Conservation (phyloP, 35 echinoderm and acorn worm species). For the Anneissia japonica region DNA sequence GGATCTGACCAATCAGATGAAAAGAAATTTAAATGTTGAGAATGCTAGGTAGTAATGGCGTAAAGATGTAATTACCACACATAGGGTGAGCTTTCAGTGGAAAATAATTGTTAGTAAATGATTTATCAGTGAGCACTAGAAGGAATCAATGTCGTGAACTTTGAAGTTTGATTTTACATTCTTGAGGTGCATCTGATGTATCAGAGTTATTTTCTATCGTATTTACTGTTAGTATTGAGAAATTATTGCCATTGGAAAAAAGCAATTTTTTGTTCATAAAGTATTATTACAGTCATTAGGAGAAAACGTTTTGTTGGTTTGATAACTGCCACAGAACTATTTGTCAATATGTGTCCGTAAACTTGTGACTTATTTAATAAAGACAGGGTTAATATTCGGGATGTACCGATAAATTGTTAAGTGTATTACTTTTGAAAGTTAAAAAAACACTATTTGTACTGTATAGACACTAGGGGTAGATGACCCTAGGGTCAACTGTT, state of each 20-base stretch:
- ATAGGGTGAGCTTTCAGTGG: too few species aligned
- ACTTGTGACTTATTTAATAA: not conserved
- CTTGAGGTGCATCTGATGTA: not conserved
- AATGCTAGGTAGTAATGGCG: too few species aligned
- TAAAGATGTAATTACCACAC: too few species aligned
- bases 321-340: too few species aligned
- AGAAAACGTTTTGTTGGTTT: too few species aligned
- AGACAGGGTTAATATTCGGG: not conserved
- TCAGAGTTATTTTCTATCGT: too few species aligned
- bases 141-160: not conserved
- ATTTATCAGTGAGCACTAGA: not conserved
- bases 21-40: not conserved
- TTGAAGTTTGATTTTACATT: not conserved
- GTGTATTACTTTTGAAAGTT: not conserved
- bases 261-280: not conserved
- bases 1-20: not conserved
- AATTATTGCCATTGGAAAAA: too few species aligned
- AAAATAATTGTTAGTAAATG: too few species aligned
- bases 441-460: not conserved
- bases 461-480: not conserved
- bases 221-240: not conserved
- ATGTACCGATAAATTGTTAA: not conserved
- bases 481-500: not conserved
- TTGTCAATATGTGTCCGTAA: too few species aligned
- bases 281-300: too few species aligned